Evolutionary conservation across 2,797 vertebrate genomes (phyloP).

Genomic region (Phoeniculus purpureus): DNA sequence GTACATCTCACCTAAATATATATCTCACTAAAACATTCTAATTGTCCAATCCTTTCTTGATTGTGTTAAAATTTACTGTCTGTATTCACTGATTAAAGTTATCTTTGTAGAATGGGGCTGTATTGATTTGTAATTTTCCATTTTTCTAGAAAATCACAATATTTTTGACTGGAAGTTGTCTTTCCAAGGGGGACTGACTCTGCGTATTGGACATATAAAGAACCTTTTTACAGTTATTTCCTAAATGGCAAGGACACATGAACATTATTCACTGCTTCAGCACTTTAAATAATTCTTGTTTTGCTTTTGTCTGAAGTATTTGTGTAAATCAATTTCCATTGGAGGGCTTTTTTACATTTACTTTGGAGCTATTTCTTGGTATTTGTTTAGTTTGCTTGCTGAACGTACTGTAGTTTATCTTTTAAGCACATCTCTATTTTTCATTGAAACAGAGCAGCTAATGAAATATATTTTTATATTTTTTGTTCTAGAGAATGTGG

Average conservation of each 20-base stretch:
- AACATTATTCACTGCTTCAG: background rate
- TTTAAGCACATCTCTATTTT: background rate
- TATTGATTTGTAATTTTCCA: background rate
- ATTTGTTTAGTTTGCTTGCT: background rate
- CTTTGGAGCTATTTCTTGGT: background rate
- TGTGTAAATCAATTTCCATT: background rate
- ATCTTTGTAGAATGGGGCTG: background rate
- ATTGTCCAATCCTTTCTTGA: background rate
- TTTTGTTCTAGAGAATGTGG: background rate
- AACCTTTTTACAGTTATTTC: constrained; percentile 10
- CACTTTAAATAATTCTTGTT: background rate
- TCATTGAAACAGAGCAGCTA: background rate
- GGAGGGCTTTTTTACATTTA: background rate
- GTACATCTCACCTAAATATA: background rate
- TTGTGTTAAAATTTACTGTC: background rate
- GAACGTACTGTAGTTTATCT: background rate
- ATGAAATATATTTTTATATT: background rate
- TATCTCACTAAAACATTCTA: background rate
- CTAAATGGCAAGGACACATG: background rate
- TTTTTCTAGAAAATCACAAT: background rate
- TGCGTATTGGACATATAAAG: background rate
- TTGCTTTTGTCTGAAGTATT: background rate
- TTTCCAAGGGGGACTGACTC: background rate
- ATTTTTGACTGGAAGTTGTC: background rate
- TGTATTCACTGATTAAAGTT: background rate